Percentiles rank a stretch among this genome's conserved stretches.
phyloP scores from a whole-genome alignment of 2,113 vertebrate species.

The Ondatra zibethicus region DNA sequence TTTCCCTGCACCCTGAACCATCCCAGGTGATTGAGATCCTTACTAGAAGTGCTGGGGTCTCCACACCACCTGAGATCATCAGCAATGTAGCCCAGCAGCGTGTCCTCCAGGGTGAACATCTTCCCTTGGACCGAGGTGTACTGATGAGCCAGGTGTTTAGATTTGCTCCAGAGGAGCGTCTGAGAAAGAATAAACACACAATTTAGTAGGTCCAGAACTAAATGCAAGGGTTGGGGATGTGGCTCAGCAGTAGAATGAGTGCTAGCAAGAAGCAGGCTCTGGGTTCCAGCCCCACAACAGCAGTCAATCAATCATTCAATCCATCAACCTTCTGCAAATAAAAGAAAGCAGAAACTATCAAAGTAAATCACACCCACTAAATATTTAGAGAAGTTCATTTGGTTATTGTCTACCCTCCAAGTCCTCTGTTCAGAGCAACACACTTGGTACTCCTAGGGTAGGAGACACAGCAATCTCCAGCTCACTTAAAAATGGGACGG shows the following conservation, averaged over 20 bases:
- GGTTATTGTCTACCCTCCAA: background rate
- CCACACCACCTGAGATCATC: slow-evolving; percentile 92
- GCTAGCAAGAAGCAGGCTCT: background rate
- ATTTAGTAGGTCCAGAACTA: background rate
- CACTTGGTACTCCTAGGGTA: background rate
- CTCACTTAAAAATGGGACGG: background rate
- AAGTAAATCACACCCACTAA: background rate
- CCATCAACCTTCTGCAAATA: background rate
- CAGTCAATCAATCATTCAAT: background rate
- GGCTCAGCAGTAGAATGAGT: background rate
- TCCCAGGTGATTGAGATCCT: background rate
- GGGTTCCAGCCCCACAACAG: background rate
- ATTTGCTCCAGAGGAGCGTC: slow-evolving; percentile 95
- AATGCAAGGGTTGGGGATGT: background rate
- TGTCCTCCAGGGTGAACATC: slow-evolving; percentile 91
- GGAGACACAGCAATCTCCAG: rapidly evolving
- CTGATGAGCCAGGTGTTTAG: slow-evolving; percentile 84
- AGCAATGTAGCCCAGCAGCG: slow-evolving; percentile 88
- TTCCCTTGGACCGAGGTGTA: slow-evolving; percentile 81
- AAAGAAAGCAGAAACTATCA: background rate
- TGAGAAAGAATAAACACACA: slow-evolving; percentile 77
- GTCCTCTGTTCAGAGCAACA: too few species aligned
- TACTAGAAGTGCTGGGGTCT: slow-evolving; percentile 80
- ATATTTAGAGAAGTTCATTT: too few species aligned
- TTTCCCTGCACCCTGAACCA: rapidly evolving